A percentile compares a stretch with the other conserved stretches of the same genome.
These are phyloP conservation scores for Abrostola triplasia DNA, from an alignment of 2,888 invertebrate species.

Conservation along the genomic window DNA sequence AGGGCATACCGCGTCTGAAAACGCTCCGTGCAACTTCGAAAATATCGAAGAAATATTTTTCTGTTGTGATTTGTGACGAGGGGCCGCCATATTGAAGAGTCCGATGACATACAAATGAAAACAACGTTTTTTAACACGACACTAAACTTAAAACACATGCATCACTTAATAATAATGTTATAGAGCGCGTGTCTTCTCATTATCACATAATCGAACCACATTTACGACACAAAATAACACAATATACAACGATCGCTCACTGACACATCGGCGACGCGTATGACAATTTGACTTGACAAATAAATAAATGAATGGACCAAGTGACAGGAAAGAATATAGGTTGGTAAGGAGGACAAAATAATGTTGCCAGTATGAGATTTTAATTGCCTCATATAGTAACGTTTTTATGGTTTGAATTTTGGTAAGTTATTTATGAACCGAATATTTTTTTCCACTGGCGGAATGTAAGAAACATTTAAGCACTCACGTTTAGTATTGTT, in stretches of 20 bases:
- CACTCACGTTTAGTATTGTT: no score
- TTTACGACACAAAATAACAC: slow-evolving; percentile 80
- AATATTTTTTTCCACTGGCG: no score
- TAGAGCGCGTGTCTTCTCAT: slow-evolving; percentile 83
- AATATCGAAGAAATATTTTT: slow-evolving; percentile 96
- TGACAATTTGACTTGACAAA: slow-evolving; percentile 77
- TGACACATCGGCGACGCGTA: slow-evolving; percentile 87
- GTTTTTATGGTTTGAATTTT: not conserved
- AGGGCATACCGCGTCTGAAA: slow-evolving; percentile 93
- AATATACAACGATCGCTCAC: slow-evolving; percentile 78
- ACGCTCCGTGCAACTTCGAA: slow-evolving; percentile 97
- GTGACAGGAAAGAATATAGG: slow-evolving; percentile 43
- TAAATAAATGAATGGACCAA: slow-evolving; percentile 52
- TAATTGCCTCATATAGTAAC: slow-evolving; percentile 8
- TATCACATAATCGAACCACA: slow-evolving; percentile 83
- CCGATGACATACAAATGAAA: slow-evolving; percentile 86
- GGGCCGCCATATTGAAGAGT: slow-evolving; percentile 90
- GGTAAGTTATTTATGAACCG: not conserved
- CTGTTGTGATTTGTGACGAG: slow-evolving; percentile 93
- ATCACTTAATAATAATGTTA: slow-evolving; percentile 85
- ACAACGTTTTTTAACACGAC: slow-evolving; percentile 78
- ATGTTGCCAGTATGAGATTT: slow-evolving; percentile 28
- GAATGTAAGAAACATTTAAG: no score
- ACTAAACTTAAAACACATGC: slow-evolving; percentile 80
- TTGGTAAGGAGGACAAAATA: slow-evolving; percentile 46